Evolutionary conservation across 1,140 invertebrate genomes (phyloP).

Genomic region (Meloidogyne hapla): DNA sequence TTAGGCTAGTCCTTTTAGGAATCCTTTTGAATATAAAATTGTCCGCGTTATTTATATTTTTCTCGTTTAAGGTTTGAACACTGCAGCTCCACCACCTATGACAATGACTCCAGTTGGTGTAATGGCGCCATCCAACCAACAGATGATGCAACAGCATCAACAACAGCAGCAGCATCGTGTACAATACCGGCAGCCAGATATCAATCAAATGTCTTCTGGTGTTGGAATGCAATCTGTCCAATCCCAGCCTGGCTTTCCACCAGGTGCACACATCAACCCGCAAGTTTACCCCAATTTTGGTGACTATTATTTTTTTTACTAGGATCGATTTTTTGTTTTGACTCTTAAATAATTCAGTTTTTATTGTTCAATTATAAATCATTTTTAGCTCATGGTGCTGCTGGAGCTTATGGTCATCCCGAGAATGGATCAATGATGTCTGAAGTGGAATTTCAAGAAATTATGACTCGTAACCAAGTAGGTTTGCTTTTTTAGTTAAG

Average conservation of each 20-base stretch:
- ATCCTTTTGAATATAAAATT: constrained; percentile 1
- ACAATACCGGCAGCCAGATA: constrained; percentile 24
- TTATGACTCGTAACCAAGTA: constrained; percentile 81
- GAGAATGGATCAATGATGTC: constrained; percentile 67
- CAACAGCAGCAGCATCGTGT: constrained; percentile 21
- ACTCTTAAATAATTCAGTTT: too few species aligned
- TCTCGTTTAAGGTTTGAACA: constrained; percentile 17
- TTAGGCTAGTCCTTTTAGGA: constrained; percentile 20
- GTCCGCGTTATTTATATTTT: not conserved
- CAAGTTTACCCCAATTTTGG: constrained; percentile 51
- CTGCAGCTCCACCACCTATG: constrained; percentile 28
- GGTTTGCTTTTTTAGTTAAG: not conserved
- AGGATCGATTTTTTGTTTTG: too few species aligned
- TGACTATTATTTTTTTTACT: constrained; percentile 17
- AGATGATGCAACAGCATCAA: constrained; percentile 16
- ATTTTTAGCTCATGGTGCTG: constrained; percentile 4
- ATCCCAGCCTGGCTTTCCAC: constrained; percentile 39
- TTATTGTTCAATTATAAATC: too few species aligned
- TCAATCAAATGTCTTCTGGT: constrained; percentile 41
- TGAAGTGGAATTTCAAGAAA: constrained; percentile 96
- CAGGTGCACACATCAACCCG: constrained; percentile 61
- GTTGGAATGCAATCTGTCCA: constrained; percentile 43
- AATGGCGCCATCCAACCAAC: not conserved
- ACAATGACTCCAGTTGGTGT: constrained; percentile 9
- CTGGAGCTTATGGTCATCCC: constrained; percentile 20